Conservation (phyloP, 2,888 invertebrate species). For the Yponomeuta sedellus region DNA sequence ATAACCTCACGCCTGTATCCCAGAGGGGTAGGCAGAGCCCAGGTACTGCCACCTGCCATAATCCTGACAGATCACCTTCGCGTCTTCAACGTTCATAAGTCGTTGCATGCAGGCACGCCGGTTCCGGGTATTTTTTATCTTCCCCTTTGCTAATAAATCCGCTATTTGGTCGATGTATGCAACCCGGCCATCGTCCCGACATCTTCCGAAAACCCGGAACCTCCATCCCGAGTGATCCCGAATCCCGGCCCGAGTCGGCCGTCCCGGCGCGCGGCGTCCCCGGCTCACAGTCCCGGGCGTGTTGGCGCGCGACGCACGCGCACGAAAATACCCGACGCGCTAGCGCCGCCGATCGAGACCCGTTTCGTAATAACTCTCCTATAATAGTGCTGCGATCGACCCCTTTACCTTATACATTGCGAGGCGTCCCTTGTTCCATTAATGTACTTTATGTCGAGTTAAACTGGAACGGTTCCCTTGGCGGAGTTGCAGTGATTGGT, state of each 20-base stretch:
- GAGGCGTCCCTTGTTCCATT: background rate
- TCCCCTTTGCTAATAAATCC: too few relatives aligned
- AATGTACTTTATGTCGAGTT: background rate
- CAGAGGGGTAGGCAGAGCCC: too few relatives aligned
- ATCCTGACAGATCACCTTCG: too few relatives aligned
- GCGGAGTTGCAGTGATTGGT: background rate
- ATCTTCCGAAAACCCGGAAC: background rate
- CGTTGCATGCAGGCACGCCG: too few relatives aligned
- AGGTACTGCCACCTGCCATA: too few relatives aligned
- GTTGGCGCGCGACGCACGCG: slow-evolving; percentile 34
- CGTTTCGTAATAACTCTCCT: slow-evolving; percentile 46
- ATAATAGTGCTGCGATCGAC: slow-evolving; percentile 31
- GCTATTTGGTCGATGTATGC: too few relatives aligned
- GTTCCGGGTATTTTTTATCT: too few relatives aligned
- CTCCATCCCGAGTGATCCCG: background rate
- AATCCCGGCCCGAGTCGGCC: background rate
- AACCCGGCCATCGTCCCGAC: too few relatives aligned
- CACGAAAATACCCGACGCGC: slow-evolving; percentile 17
- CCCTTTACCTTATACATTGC: slow-evolving; percentile 28
- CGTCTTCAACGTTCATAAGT: too few relatives aligned
- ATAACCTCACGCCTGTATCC: too few relatives aligned
- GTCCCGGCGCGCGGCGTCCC: background rate
- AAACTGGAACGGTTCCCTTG: background rate
- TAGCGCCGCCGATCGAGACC: slow-evolving; percentile 30
- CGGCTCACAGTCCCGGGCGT: slow-evolving; percentile 31